These are phyloP conservation scores for Gallinago jamesoni DNA, from an alignment of 2,113 vertebrate species.

Conservation along the genomic window DNA sequence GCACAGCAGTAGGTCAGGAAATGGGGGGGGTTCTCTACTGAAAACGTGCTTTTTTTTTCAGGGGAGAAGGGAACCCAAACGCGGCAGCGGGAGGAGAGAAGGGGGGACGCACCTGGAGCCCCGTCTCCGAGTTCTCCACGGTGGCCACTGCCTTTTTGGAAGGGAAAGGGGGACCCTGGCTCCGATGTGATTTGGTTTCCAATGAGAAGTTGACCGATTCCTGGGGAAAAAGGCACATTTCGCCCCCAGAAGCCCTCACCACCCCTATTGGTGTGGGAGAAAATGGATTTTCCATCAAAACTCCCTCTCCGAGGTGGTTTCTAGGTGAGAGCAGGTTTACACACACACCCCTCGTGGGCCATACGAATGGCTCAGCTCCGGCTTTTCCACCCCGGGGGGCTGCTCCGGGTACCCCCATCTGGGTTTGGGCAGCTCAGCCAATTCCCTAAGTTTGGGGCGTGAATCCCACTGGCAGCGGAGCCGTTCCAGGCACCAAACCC, in stretches of 20 bases:
- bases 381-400: not conserved
- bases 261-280: not conserved
- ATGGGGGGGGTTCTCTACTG: not conserved
- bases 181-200: accelerated
- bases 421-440: not conserved
- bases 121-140: accelerated
- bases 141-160: not conserved
- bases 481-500: not conserved
- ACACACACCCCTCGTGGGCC: not conserved
- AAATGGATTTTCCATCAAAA: not conserved
- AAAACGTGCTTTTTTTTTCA: not conserved
- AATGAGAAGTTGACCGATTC: not conserved
- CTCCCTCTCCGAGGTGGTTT: accelerated
- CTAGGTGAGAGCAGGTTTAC: not conserved
- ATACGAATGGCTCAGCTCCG: not conserved
- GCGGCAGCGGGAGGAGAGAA: accelerated
- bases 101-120: accelerated
- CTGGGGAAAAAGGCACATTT: not conserved
- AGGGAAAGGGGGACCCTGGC: accelerated
- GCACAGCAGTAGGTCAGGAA: not conserved
- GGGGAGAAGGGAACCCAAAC: not conserved
- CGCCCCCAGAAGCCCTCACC: not conserved
- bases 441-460: too few species aligned
- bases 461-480: not conserved
- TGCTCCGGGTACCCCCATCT: not conserved